Conservation (phyloP, 2,888 invertebrate species). For the Caenorhabditis afra region DNA sequence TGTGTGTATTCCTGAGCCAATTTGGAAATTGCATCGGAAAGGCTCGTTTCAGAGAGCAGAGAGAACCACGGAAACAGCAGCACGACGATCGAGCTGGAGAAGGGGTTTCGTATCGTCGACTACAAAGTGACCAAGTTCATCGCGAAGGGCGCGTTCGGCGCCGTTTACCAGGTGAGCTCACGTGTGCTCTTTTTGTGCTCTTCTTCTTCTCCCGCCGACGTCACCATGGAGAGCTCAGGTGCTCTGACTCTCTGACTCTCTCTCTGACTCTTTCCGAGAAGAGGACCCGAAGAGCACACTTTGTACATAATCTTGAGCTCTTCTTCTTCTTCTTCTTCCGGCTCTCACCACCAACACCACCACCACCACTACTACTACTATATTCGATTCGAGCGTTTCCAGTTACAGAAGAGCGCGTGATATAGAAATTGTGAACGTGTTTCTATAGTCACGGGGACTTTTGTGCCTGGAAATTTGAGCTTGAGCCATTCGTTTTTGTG, state of each 20-base stretch:
- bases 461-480: constrained; percentile 20
- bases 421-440: not conserved
- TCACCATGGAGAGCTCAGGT: not conserved
- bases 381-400: constrained; percentile 6
- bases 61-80: constrained; percentile 28
- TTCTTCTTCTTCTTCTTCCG: not conserved
- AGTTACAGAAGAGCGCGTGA: constrained; percentile 39
- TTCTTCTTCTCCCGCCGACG: not conserved
- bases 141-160: constrained; percentile 66
- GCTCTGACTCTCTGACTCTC: not conserved
- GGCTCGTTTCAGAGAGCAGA: constrained; percentile 32
- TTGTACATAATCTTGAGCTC: not conserved
- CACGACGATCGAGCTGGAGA: constrained; percentile 16
- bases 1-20: not conserved
- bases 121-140: constrained; percentile 49
- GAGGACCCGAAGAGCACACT: no score
- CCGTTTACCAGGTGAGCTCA: constrained; percentile 64
- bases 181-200: not conserved
- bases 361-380: not conserved
- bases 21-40: not conserved
- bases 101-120: constrained; percentile 41
- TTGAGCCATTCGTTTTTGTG: no score
- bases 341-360: no score
- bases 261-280: no score
- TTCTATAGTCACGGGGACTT: constrained; percentile 18